Percentiles rank a stretch among this genome's conserved stretches.
These are phyloP conservation scores for Eurytoma californica DNA, from an alignment of 2,888 invertebrate genomes.

Conservation along the genomic window DNA sequence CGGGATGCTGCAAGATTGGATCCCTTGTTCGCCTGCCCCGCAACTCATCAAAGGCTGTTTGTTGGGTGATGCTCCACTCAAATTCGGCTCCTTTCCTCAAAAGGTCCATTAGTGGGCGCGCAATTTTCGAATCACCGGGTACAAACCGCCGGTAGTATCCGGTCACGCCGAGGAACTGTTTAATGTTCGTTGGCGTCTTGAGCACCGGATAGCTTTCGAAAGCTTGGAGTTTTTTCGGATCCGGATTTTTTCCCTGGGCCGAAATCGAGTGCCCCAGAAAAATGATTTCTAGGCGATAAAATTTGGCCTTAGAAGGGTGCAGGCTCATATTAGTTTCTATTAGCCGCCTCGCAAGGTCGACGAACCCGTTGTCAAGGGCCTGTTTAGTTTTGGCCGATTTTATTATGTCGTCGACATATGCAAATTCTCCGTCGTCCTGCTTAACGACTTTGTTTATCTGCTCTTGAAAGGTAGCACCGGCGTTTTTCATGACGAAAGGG, in stretches of 20 bases:
- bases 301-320: too few species aligned
- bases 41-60: neutral
- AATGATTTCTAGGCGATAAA: neutral
- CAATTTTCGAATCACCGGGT: neutral
- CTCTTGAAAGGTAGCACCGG: neutral
- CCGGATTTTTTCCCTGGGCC: neutral
- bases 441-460: neutral
- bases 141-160: conserved; percentile 15
- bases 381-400: neutral
- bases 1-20: neutral
- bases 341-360: neutral
- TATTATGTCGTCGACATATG: neutral
- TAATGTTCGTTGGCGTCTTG: too few species aligned
- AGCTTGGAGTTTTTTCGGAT: neutral
- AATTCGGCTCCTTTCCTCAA: neutral
- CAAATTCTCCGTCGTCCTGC: neutral
- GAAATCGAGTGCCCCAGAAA: neutral
- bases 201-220: neutral
- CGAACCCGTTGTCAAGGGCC: neutral
- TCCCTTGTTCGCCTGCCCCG: neutral
- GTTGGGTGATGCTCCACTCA: neutral
- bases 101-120: neutral
- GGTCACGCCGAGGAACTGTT: neutral
- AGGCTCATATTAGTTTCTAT: too few species aligned
- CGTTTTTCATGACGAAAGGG: neutral